These are phyloP conservation scores for Poeciliopsis gracilis DNA, from an alignment of 2,797 vertebrate species.

Conservation along the genomic window DNA sequence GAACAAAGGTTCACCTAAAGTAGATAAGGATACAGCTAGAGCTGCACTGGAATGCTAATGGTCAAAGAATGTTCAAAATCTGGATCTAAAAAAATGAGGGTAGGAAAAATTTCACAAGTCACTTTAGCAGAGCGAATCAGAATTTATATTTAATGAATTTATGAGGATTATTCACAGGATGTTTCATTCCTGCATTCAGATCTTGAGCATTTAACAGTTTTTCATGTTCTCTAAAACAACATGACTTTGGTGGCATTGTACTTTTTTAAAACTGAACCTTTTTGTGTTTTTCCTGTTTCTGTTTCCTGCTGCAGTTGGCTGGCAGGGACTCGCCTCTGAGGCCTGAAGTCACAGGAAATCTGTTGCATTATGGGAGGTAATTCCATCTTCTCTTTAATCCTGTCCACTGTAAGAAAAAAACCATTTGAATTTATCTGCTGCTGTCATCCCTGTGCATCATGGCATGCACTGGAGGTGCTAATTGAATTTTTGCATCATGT, in stretches of 20 bases:
- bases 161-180: neutral
- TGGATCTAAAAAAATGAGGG: neutral
- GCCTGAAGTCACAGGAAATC: constrained; percentile 93
- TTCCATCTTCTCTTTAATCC: constrained; percentile 19
- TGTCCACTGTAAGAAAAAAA: neutral
- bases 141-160: neutral
- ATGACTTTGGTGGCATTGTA: neutral
- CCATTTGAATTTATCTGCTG: neutral
- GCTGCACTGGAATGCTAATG: neutral
- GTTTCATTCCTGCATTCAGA: neutral
- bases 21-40: neutral
- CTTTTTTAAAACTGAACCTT: neutral
- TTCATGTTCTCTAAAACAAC: neutral
- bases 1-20: neutral
- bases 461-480: neutral
- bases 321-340: constrained; percentile 96
- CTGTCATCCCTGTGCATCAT: neutral
- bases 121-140: neutral
- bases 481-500: neutral
- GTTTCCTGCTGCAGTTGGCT: constrained; percentile 82
- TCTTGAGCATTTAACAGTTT: neutral
- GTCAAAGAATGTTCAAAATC: neutral
- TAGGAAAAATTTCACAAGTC: neutral
- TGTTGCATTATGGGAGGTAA: constrained; percentile 98
- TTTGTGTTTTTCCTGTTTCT: neutral